Conservation (phyloP, 2,888 invertebrate genomes). For the Drosophila siamana region DNA sequence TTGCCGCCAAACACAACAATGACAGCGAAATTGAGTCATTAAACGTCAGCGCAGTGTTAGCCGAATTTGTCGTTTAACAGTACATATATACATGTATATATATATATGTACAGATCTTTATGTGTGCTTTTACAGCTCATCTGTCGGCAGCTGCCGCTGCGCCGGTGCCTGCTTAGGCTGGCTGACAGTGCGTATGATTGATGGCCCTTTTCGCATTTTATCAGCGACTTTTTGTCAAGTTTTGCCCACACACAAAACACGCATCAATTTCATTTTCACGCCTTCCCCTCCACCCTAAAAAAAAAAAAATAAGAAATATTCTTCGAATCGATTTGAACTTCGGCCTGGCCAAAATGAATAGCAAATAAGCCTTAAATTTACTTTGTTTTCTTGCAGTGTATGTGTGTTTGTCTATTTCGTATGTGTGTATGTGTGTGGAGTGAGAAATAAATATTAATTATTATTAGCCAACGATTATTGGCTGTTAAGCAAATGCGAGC, state of each 20-base stretch:
- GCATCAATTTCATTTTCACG: conserved; percentile 25
- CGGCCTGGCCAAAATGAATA: neutral
- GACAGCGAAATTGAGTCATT: conserved; percentile 72
- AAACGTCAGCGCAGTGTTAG: conserved; percentile 62
- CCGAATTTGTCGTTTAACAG: conserved; percentile 47
- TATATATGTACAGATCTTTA: neutral
- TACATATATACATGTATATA: conserved; percentile 14
- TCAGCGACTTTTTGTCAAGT: conserved; percentile 26
- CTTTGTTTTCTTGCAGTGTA: conserved; percentile 18
- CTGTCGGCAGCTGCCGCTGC: conserved; percentile 41
- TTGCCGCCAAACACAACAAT: conserved; percentile 49
- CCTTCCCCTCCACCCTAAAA: too few relatives aligned
- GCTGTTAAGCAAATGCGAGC: conserved; percentile 21
- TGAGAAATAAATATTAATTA: conserved; percentile 9
- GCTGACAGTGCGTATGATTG: conserved; percentile 70
- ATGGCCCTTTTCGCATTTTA: conserved; percentile 45
- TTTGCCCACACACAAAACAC: conserved; percentile 31
- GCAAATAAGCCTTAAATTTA: conserved; percentile 6
- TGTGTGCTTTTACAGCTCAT: conserved; percentile 40
- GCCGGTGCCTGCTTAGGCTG: conserved; percentile 22
- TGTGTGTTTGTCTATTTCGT: too few relatives aligned
- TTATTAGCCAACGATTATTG: conserved; percentile 2
- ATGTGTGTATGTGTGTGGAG: conserved; percentile 17
- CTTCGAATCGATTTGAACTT: conserved; percentile 16
- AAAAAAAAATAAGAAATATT: neutral